Conservation (phyloP, 2,888 invertebrate genomes). For the Stramonita haemastoma region DNA sequence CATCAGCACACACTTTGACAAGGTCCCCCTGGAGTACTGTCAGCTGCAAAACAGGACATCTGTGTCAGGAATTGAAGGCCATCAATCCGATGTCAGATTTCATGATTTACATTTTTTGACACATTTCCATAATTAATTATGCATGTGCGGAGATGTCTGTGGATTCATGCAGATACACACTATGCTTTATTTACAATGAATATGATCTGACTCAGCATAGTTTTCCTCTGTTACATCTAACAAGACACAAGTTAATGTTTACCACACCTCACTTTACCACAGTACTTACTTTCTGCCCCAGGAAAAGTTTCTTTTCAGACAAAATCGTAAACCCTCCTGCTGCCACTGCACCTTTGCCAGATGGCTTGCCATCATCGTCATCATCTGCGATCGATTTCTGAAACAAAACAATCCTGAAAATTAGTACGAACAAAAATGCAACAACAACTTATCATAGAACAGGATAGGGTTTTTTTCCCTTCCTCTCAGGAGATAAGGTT, state of each 20-base stretch:
- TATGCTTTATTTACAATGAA: no score
- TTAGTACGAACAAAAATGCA: no score
- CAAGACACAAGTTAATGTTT: neutral
- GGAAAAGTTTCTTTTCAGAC: slow-evolving; percentile 77
- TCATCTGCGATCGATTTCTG: slow-evolving; percentile 21
- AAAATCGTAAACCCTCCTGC: slow-evolving; percentile 74
- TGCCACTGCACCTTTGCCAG: slow-evolving; percentile 50
- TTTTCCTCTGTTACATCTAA: neutral
- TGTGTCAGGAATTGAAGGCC: neutral
- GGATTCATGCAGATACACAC: no score
- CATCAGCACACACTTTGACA: slow-evolving; percentile 78
- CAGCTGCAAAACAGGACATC: slow-evolving; percentile 70
- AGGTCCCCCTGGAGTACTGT: slow-evolving; percentile 80
- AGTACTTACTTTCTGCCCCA: slow-evolving; percentile 78
- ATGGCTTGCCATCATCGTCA: slow-evolving; percentile 32
- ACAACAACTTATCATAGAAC: no score
- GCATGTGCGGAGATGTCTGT: no score
- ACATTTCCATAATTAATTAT: no score
- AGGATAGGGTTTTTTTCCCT: no score
- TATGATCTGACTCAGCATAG: no score
- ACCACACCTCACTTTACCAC: neutral
- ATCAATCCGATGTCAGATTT: neutral
- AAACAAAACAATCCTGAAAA: neutral
- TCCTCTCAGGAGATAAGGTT: no score
- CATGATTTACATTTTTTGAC: no score